These are phyloP conservation scores for Aporophyla lueneburgensis DNA, from an alignment of 2,888 invertebrate genomes.

Conservation along the genomic window DNA sequence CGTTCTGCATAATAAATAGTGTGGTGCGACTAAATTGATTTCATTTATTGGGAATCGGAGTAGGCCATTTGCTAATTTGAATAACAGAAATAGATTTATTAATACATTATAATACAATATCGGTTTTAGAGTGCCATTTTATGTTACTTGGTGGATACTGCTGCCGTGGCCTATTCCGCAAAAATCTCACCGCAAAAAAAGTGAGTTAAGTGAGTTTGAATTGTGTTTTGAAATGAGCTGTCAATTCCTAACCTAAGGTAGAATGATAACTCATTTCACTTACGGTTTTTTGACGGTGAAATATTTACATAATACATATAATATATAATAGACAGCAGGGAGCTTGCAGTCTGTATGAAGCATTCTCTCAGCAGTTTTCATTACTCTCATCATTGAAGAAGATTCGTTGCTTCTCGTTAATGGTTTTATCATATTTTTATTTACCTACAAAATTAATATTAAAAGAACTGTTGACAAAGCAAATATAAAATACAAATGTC, in stretches of 20 bases:
- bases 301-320: not conserved
- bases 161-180: not conserved
- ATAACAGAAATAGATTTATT: slow-evolving; percentile 16
- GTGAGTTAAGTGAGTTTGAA: not conserved
- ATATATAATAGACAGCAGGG: too few relatives aligned
- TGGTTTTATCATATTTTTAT: not conserved
- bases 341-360: not conserved
- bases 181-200: not conserved
- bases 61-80: slow-evolving; percentile 29
- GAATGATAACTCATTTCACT: not conserved
- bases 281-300: not conserved
- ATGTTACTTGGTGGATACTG: not conserved
- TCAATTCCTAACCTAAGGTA: not conserved
- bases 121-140: not conserved
- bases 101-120: not conserved
- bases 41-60: slow-evolving; percentile 15
- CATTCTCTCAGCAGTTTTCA: not conserved
- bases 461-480: not conserved
- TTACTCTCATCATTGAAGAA: not conserved
- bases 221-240: not conserved
- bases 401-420: not conserved
- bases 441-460: not conserved
- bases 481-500: not conserved
- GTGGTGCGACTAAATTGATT: slow-evolving; percentile 20
- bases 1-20: slow-evolving; percentile 11